Percentiles rank a stretch among this genome's conserved stretches.
These are phyloP conservation scores for Catocala sponsa DNA, from an alignment of 2,888 invertebrate species.

Conservation along the genomic window DNA sequence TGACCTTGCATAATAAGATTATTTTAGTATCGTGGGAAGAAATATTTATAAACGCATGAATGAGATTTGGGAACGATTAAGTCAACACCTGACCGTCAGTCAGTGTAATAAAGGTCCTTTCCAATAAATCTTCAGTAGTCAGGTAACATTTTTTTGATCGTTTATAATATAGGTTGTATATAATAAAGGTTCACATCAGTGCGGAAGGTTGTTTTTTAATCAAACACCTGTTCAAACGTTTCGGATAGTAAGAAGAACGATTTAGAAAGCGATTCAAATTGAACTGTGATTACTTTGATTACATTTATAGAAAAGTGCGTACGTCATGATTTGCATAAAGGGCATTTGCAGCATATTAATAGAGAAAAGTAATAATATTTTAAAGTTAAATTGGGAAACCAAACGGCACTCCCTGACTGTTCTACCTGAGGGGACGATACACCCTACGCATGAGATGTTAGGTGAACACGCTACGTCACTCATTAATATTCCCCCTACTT, in stretches of 20 bases:
- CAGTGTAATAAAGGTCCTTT: slow-evolving; percentile 59
- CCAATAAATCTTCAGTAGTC: slow-evolving; percentile 60
- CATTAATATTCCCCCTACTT: slow-evolving; percentile 67
- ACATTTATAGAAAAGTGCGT: slow-evolving; percentile 29
- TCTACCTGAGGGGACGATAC: slow-evolving; percentile 46
- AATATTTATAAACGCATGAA: slow-evolving; percentile 60
- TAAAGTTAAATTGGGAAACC: slow-evolving; percentile 35
- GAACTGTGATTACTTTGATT: slow-evolving; percentile 40
- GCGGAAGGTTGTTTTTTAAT: slow-evolving; percentile 22
- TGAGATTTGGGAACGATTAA: slow-evolving; percentile 62
- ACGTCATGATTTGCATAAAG: slow-evolving; percentile 37
- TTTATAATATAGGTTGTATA: slow-evolving; percentile 27
- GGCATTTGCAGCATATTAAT: slow-evolving; percentile 10
- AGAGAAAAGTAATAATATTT: slow-evolving; percentile 9
- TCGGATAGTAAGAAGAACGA: slow-evolving; percentile 36
- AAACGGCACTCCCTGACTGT: slow-evolving; percentile 45
- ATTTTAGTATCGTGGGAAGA: slow-evolving; percentile 74
- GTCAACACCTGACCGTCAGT: slow-evolving; percentile 73
- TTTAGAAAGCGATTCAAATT: slow-evolving; percentile 57
- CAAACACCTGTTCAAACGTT: slow-evolving; percentile 53
- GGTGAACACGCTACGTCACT: slow-evolving; percentile 69
- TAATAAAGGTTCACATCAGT: slow-evolving; percentile 32
- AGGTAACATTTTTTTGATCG: slow-evolving; percentile 71
- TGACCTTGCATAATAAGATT: slow-evolving; percentile 46
- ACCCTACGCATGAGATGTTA: slow-evolving; percentile 58